These are phyloP conservation scores for Drosophila orosa DNA, from an alignment of 1,140 invertebrate genomes.

Conservation along the genomic window DNA sequence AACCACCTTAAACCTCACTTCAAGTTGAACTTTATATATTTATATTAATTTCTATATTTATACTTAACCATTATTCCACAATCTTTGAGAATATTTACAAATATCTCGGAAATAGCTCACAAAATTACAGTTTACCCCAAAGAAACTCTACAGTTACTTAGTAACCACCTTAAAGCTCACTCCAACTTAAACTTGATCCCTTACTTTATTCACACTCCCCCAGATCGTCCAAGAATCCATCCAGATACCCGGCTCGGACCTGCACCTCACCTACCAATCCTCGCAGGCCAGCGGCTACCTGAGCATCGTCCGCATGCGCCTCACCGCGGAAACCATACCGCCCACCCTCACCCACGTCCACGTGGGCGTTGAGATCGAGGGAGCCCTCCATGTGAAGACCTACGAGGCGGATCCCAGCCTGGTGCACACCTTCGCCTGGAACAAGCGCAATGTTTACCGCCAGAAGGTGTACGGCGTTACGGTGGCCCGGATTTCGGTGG, in stretches of 20 bases:
- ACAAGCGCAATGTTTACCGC: conserved; percentile 98
- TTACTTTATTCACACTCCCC: no score
- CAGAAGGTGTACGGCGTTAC: conserved; percentile 97
- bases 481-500: conserved; percentile 94
- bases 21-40: no score
- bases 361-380: conserved; percentile 95
- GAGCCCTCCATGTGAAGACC: conserved; percentile 94
- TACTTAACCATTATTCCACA: no score
- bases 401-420: conserved; percentile 98
- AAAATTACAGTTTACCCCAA: neutral
- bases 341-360: conserved; percentile 93
- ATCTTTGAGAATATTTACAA: neutral
- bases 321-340: conserved; percentile 93
- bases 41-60: no score
- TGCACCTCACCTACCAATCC: conserved; percentile 96
- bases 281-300: conserved; percentile 96
- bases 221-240: conserved; percentile 97
- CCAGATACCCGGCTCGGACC: conserved; percentile 94
- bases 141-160: neutral
- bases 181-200: neutral
- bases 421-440: conserved; percentile 98
- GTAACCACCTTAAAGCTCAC: neutral
- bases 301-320: conserved; percentile 95
- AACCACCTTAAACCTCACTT: no score
- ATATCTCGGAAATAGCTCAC: neutral